phyloP scores from a whole-genome alignment of 2,797 vertebrate species.

The Threskiornis aethiopicus region DNA sequence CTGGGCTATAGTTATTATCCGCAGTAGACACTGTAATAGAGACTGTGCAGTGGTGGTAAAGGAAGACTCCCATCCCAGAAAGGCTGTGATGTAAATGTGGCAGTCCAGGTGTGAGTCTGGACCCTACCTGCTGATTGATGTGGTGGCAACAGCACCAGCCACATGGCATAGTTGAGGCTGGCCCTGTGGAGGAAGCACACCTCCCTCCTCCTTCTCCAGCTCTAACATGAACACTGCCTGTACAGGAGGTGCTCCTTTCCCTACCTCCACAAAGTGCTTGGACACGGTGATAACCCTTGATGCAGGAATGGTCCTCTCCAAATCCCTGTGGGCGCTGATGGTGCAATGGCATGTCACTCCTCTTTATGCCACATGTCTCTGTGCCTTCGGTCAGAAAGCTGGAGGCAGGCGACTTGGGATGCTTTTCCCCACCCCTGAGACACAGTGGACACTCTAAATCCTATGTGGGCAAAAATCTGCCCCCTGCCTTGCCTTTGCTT shows the following conservation, averaged over 20 bases:
- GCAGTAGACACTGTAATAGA: background rate
- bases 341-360: background rate
- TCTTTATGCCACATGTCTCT: background rate
- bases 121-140: background rate
- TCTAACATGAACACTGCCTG: background rate
- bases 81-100: background rate
- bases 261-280: background rate
- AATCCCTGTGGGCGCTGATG: background rate
- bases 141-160: background rate
- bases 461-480: background rate
- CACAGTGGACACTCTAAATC: background rate
- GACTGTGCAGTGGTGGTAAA: background rate
- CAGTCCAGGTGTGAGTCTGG: background rate
- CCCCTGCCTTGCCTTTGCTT: background rate
- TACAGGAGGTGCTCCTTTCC: background rate
- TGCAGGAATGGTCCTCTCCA: background rate
- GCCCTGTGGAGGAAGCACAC: background rate
- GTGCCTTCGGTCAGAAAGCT: accelerated
- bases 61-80: background rate
- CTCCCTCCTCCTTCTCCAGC: background rate
- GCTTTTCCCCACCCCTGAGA: background rate
- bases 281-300: accelerated
- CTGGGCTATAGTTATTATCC: background rate
- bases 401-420: background rate
- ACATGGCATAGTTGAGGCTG: background rate